Percentiles rank a stretch among this genome's conserved stretches.
Evolutionary conservation across 2,113 vertebrate genomes (phyloP).

Genomic region (Platichthys stellatus): DNA sequence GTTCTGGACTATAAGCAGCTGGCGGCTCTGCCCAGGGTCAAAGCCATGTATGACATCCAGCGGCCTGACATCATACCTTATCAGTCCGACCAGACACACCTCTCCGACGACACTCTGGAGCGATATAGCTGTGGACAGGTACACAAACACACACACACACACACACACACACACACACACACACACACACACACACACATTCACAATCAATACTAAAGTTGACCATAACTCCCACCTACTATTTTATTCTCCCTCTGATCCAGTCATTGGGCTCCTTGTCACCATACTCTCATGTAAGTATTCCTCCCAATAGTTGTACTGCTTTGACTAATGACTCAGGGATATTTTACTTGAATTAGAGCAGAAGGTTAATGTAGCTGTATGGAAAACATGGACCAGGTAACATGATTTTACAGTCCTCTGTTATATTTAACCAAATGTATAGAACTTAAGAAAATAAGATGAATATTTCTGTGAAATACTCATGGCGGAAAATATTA

Average conservation of each 20-base stretch:
- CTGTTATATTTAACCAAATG: no score
- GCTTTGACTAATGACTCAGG: no score
- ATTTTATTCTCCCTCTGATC: conserved; percentile 27
- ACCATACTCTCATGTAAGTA: not conserved
- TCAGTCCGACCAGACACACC: conserved; percentile 88
- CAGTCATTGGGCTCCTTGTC: conserved; percentile 85
- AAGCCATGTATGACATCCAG: conserved; percentile 92
- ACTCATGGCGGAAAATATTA: no score
- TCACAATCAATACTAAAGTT: conserved; percentile 2
- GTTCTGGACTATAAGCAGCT: conserved; percentile 93
- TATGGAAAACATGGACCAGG: no score
- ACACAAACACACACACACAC: conserved; percentile 60
- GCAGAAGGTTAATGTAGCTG: no score
- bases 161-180: conserved; percentile 48
- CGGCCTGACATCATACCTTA: conserved; percentile 94
- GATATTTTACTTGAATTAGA: no score
- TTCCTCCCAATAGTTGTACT: no score
- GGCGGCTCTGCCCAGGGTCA: conserved; percentile 93
- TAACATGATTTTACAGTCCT: no score
- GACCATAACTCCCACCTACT: not conserved
- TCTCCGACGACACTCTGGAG: conserved; percentile 90
- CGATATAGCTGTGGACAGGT: conserved; percentile 93
- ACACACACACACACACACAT: conserved; percentile 1
- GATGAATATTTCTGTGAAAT: no score
- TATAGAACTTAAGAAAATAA: no score